phyloP scores from a whole-genome alignment of 2,113 vertebrate genomes.

The Bungarus multicinctus region DNA sequence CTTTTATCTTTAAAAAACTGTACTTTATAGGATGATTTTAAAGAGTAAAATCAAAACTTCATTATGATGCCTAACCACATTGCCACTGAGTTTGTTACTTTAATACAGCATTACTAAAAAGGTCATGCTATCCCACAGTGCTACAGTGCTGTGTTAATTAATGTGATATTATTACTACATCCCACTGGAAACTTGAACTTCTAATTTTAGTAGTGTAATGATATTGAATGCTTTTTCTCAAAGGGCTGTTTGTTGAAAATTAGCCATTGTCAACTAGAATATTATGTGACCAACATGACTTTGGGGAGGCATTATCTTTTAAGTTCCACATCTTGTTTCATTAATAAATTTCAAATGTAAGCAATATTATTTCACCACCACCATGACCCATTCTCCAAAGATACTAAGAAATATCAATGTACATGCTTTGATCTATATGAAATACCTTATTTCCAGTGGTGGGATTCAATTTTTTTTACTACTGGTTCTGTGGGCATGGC shows the following conservation, averaged over 20 bases:
- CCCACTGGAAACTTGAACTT: neutral
- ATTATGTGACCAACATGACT: neutral
- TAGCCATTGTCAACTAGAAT: neutral
- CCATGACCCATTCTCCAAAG: too few relatives aligned
- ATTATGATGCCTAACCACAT: slow-evolving; percentile 1
- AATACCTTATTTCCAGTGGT: neutral
- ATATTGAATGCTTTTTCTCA: neutral
- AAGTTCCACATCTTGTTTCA: neutral
- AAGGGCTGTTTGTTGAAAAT: slow-evolving; percentile 1
- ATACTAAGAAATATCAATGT: neutral
- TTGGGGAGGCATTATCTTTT: neutral
- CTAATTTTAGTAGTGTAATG: neutral
- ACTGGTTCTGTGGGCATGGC: too few relatives aligned
- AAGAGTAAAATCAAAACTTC: slow-evolving; percentile 13
- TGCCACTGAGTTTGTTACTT: slow-evolving; percentile 5
- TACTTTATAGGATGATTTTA: neutral
- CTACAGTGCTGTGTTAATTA: slow-evolving; percentile 6
- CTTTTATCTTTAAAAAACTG: neutral
- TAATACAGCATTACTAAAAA: slow-evolving; percentile 15
- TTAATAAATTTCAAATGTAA: neutral
- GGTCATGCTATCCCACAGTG: neutral
- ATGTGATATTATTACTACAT: neutral
- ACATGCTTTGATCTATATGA: neutral
- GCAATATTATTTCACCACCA: neutral
- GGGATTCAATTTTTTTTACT: too few relatives aligned